Evolutionary conservation across 53 echinoderm and acorn worm genomes (phyloP), one percentile per base, ranked within the genome.

Genomic region (Echinarachnius parma): DNA sequence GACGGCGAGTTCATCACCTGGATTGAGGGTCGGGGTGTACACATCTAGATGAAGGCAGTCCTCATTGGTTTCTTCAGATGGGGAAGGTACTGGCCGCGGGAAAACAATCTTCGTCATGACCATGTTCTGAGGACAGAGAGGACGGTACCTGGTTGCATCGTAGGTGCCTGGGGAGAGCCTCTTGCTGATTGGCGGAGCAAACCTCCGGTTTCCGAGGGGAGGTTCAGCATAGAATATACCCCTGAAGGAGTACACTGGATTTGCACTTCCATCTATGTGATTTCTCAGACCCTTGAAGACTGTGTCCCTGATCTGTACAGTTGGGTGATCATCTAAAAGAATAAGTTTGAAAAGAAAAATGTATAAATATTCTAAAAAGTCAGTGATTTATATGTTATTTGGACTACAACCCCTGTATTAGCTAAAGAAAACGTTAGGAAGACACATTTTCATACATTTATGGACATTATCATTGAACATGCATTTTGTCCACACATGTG

Each of bases 1-100:
- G 30, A 94, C 95, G 8, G 95, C 78, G 24, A 94, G 33, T 4
- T 59, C 45, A 20, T 78, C 78, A 1, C 42, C 62, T 11, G 37
- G 59, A 31, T 87, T 64, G 2, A 89, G 53, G n/a, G 63, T 64
- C 13, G 95, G 87, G 14, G 90, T 90, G 48, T 90, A 81, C 28
- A 94, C 75, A 50, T 94, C 76, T 9, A 94, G 78, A 61, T 82
- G 81, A 3, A 94, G 77, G 56, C 95, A 94, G 29, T 94, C 87
- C 39, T 94, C 95, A 44, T 48, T 76, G 15, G 52, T 65, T 30
- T 79, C 66, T 21, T 53, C 11, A n/a, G 75, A 49, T 23, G 86
- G 86, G 4, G 80, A 63, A 1, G 52, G 55, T n/a, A n/a, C n/a
- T 31, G 78, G 78, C 21, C 44, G 46, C 20, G 77, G 42, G n/a